phyloP scores from a whole-genome alignment of 2,888 invertebrate genomes.

The Acleris laterana region DNA sequence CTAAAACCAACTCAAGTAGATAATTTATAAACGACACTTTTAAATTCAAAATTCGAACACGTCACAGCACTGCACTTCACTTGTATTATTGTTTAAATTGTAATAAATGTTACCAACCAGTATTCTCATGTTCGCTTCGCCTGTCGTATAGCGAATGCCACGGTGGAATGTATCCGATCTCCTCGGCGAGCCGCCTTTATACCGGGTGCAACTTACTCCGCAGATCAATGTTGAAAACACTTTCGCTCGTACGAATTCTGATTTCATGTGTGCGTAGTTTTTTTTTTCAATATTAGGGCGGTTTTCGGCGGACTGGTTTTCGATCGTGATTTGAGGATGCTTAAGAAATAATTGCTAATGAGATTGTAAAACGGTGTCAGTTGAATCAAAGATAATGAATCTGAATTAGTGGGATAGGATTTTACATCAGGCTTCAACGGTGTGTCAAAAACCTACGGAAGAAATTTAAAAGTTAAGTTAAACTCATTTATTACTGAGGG shows the following conservation, averaged over 20 bases:
- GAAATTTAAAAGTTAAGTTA: too few species aligned
- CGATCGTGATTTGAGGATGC: slow-evolving; percentile 20
- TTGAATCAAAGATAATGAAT: too few species aligned
- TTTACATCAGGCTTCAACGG: too few species aligned
- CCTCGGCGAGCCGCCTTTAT: slow-evolving; percentile 66
- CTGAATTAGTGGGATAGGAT: too few species aligned
- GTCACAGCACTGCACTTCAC: slow-evolving; percentile 47
- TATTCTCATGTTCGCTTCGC: slow-evolving; percentile 81
- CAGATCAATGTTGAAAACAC: slow-evolving; percentile 73
- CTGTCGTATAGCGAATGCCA: slow-evolving; percentile 76
- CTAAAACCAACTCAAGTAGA: not conserved
- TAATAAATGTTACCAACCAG: slow-evolving; percentile 67
- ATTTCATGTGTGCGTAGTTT: slow-evolving; percentile 54
- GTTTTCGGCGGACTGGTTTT: slow-evolving; percentile 27
- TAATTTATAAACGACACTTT: not conserved
- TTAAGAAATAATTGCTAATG: slow-evolving; percentile 30
- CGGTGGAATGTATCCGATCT: slow-evolving; percentile 69
- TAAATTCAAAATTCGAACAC: slow-evolving; percentile 24
- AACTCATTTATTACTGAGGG: too few species aligned
- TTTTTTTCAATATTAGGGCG: slow-evolving; percentile 40
- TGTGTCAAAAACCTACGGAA: too few species aligned
- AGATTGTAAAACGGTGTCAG: too few species aligned
- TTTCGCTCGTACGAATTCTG: slow-evolving; percentile 66
- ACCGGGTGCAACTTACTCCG: slow-evolving; percentile 68
- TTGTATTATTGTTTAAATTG: slow-evolving; percentile 36